Percentiles rank a stretch among this genome's conserved stretches.
These are phyloP conservation scores for Nymphalis io DNA, from an alignment of 1,140 invertebrate genomes.

Conservation along the genomic window DNA sequence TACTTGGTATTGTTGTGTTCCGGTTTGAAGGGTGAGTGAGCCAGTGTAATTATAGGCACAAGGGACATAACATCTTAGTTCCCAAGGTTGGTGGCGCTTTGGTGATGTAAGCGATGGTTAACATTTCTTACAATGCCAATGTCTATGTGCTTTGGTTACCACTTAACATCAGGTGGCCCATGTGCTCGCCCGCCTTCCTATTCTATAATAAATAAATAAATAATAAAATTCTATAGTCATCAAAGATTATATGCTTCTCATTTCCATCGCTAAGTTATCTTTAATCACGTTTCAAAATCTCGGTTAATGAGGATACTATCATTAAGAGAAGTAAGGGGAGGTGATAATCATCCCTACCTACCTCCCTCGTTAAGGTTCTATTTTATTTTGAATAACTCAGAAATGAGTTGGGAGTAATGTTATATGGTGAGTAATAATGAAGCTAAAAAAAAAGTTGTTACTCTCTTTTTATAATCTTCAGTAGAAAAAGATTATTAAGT, in stretches of 20 bases:
- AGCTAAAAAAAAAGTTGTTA: constrained; percentile 21
- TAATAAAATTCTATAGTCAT: background rate
- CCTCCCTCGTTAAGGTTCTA: constrained; percentile 51
- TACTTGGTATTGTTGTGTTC: too few species aligned
- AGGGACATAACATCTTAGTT: too few species aligned
- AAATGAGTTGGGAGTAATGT: constrained; percentile 43
- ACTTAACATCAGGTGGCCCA: too few species aligned
- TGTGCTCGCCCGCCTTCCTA: too few species aligned
- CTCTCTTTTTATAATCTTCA: constrained; percentile 7
- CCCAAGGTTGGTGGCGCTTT: too few species aligned
- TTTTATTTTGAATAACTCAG: constrained; percentile 53
- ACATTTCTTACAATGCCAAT: too few species aligned
- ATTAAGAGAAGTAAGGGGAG: constrained; percentile 50
- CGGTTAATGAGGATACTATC: constrained; percentile 49
- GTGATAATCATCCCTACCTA: constrained; percentile 55
- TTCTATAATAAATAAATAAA: too few species aligned
- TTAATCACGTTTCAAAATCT: constrained; percentile 13
- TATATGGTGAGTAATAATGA: constrained; percentile 20
- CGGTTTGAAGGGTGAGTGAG: too few species aligned
- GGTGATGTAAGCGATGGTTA: too few species aligned
- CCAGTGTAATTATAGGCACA: too few species aligned
- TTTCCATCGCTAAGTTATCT: background rate
- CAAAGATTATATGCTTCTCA: background rate
- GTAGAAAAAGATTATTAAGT: constrained; percentile 29
- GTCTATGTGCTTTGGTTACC: too few species aligned